Evolutionary conservation across 2,797 vertebrate genomes (phyloP).

Genomic region (Pantherophis alleghaniensis): DNA sequence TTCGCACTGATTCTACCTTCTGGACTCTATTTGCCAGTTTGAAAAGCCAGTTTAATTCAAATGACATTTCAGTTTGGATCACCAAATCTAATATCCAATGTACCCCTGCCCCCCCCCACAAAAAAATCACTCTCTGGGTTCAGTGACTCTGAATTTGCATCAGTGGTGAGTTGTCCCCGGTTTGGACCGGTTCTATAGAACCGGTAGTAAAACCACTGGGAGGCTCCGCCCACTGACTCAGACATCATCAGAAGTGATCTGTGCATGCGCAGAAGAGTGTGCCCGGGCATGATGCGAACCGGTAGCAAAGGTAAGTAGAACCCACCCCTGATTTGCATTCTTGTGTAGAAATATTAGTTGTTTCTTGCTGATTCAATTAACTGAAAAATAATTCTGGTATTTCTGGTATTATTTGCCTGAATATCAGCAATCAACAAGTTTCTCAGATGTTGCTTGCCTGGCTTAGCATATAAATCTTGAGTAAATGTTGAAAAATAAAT

Average conservation of each 20-base stretch:
- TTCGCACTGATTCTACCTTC: background rate
- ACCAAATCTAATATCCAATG: background rate
- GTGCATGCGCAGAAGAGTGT: no score
- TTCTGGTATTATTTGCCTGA: background rate
- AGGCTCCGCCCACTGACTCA: no score
- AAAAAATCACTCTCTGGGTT: background rate
- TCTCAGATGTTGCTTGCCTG: background rate
- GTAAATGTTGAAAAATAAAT: background rate
- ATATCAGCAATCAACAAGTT: background rate
- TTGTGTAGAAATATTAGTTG: background rate
- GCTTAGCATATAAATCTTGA: background rate
- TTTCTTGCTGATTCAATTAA: background rate
- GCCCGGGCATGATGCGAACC: no score
- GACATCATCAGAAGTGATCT: no score
- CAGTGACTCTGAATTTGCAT: background rate
- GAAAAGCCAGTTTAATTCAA: background rate
- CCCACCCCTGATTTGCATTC: background rate
- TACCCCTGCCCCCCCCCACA: background rate
- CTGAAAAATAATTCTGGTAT: no score
- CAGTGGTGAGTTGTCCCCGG: no score
- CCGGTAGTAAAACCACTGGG: no score
- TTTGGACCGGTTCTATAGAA: no score
- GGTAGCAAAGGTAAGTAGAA: no score
- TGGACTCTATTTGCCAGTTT: background rate
- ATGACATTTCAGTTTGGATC: background rate